Conservation (phyloP, 2,113 vertebrate species). For the Tamias sibiricus region DNA sequence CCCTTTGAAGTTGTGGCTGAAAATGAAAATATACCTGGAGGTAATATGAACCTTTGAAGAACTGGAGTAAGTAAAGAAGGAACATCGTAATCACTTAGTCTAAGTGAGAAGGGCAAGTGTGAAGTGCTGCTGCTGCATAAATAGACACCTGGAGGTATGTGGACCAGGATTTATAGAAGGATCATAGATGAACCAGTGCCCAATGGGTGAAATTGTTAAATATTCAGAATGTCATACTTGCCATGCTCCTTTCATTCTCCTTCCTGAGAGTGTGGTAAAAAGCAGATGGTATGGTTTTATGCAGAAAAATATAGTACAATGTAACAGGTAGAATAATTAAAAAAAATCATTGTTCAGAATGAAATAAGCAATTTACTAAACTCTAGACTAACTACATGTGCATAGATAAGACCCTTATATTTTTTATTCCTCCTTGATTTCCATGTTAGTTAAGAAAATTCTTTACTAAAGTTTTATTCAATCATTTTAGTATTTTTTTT, state of each 20-base stretch:
- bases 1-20: not conserved
- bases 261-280: not conserved
- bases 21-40: not conserved
- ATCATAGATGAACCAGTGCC: not conserved
- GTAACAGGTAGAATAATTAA: not conserved
- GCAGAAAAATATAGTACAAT: not conserved
- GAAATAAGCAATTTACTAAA: not conserved
- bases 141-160: not conserved
- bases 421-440: not conserved
- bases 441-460: conserved; percentile 24
- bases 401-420: not conserved
- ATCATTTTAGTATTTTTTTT: not conserved
- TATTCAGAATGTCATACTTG: not conserved
- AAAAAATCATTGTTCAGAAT: not conserved
- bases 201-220: not conserved
- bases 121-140: not conserved
- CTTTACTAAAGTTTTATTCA: not conserved
- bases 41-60: not conserved
- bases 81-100: not conserved
- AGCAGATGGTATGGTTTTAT: not conserved
- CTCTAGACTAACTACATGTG: not conserved
- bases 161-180: not conserved
- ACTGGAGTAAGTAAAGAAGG: not conserved
- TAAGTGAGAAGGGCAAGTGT: not conserved
- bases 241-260: not conserved